Evolutionary conservation across 2,113 vertebrate species (phyloP).

Genomic region (Nanger granti): DNA sequence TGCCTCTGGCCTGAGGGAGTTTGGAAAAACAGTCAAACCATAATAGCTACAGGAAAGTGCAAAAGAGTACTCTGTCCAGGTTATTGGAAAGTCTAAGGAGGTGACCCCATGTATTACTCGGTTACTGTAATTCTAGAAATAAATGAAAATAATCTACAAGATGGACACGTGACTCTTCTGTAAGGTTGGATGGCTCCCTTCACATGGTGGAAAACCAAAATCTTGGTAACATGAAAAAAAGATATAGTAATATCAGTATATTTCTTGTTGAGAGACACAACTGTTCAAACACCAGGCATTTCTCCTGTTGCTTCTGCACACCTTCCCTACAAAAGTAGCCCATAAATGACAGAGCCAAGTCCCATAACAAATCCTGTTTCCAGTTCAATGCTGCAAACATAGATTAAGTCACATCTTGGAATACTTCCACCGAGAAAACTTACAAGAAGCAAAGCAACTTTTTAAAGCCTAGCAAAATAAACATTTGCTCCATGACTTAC

Average conservation of each 20-base stretch:
- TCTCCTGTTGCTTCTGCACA: neutral
- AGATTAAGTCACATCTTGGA: slow-evolving; percentile 63
- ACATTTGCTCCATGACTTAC: slow-evolving; percentile 55
- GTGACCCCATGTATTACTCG: neutral
- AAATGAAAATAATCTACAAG: neutral
- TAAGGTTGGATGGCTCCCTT: neutral
- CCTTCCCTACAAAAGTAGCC: neutral
- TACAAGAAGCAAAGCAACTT: slow-evolving; percentile 63
- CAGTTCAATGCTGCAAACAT: slow-evolving; percentile 27
- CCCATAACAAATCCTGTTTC: slow-evolving; percentile 51
- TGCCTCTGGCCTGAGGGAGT: neutral
- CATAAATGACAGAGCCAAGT: slow-evolving; percentile 30
- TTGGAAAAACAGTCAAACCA: neutral
- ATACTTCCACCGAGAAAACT: slow-evolving; percentile 51
- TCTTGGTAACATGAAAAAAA: neutral
- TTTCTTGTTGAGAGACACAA: neutral
- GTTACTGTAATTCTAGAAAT: slow-evolving; percentile 18
- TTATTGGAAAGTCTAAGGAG: neutral
- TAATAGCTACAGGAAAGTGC: neutral
- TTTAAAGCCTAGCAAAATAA: slow-evolving; percentile 62
- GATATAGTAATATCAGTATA: neutral
- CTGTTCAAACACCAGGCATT: neutral
- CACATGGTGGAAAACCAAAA: neutral
- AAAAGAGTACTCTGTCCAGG: neutral
- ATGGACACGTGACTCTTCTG: neutral